Evolutionary conservation across 30 jellyfish, hydroid and myxozoan species (phyloP).

Genomic region (Chironex yamaguchii): DNA sequence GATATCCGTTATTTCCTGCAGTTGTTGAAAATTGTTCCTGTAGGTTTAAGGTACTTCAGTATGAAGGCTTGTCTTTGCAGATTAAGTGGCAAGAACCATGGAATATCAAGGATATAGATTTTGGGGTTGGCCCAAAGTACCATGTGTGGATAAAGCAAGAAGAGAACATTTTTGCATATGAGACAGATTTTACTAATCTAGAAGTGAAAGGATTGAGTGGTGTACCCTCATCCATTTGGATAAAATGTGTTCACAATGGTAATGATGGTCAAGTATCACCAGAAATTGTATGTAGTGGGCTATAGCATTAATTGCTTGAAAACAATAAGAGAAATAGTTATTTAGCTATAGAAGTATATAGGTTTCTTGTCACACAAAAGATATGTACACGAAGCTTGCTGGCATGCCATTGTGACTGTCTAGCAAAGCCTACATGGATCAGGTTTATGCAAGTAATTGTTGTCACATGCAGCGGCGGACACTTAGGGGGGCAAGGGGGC

Average conservation of each 20-base stretch:
- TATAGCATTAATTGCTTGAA: no score
- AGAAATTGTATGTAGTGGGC: background rate
- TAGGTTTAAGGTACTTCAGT: background rate
- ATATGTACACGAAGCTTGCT: no score
- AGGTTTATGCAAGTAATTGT: no score
- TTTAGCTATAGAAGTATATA: no score
- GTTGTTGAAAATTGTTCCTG: constrained; percentile 25
- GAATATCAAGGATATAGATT: constrained; percentile 17
- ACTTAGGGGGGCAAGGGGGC: no score
- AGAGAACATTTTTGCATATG: constrained; percentile 45
- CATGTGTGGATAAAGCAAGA: constrained; percentile 60
- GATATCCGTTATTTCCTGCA: constrained; percentile 46
- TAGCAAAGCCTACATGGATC: no score
- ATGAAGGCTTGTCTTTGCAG: background rate
- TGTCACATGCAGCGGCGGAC: no score
- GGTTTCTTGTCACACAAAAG: no score
- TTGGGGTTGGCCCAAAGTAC: no score
- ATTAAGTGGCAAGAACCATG: constrained; percentile 59
- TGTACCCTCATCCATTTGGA: constrained; percentile 23
- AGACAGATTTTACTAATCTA: constrained; percentile 15
- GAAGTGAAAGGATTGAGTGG: background rate
- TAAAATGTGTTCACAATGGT: constrained; percentile 23
- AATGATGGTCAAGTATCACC: constrained; percentile 65
- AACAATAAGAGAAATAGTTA: no score
- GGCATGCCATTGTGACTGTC: no score